A percentile compares a stretch with the other conserved stretches of the same genome.
Evolutionary conservation across 1,140 invertebrate species (phyloP).

Genomic region (Drosophila serrata): DNA sequence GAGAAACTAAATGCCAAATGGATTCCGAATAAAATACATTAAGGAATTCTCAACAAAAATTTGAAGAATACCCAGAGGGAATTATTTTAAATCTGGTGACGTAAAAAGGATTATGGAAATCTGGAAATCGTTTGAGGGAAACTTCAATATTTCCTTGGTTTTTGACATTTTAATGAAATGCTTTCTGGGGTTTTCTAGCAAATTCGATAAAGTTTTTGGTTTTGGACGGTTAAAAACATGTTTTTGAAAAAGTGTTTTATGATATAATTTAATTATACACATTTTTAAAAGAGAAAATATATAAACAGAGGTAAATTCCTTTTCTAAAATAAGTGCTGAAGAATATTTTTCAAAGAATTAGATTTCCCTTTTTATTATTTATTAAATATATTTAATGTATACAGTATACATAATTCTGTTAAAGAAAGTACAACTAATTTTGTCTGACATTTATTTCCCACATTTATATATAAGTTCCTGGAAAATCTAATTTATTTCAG

Average conservation of each 20-base stretch:
- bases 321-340: no score
- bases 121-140: not conserved
- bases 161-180: not conserved
- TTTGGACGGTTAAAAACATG: no score
- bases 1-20: conserved; percentile 7
- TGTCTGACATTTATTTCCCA: not conserved
- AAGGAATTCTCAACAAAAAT: not conserved
- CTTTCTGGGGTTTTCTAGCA: not conserved
- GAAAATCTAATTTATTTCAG: not conserved
- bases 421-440: not conserved
- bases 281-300: no score
- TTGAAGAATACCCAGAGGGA: not conserved
- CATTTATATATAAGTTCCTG: not conserved
- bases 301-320: no score
- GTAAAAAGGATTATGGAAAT: not conserved
- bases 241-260: no score
- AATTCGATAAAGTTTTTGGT: not conserved
- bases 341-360: no score
- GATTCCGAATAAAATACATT: not conserved
- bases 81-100: conserved; percentile 3
- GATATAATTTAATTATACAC: no score
- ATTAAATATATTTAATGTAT: no score
- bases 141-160: no score
- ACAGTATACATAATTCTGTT: not conserved
- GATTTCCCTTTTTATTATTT: no score